These are phyloP conservation scores for Limonius californicus DNA, from an alignment of 1,140 invertebrate species.

Conservation along the genomic window DNA sequence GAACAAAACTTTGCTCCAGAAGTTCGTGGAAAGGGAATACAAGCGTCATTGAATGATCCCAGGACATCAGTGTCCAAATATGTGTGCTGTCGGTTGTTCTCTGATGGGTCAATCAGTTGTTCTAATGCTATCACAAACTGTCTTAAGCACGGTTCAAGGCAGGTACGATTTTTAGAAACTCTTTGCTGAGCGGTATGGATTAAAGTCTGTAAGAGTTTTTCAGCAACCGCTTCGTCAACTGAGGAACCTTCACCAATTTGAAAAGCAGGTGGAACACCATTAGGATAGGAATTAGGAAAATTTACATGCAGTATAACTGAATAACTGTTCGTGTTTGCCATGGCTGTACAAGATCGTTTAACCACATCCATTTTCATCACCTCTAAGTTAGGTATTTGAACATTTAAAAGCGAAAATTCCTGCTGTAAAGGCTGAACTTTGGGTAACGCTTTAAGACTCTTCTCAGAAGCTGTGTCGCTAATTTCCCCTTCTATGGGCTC, in stretches of 20 bases:
- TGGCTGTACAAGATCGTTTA: constrained; percentile 70
- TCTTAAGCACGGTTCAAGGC: constrained; percentile 74
- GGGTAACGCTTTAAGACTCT: constrained; percentile 20
- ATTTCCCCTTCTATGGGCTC: not conserved
- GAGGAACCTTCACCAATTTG: constrained; percentile 56
- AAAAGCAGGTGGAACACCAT: constrained; percentile 68
- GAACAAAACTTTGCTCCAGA: constrained; percentile 91
- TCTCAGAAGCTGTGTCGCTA: not conserved
- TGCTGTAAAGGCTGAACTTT: constrained; percentile 61
- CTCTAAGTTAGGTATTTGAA: constrained; percentile 81
- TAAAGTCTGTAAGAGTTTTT: constrained; percentile 65
- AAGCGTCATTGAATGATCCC: constrained; percentile 64
- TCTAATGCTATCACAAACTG: constrained; percentile 69
- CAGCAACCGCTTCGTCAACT: constrained; percentile 57
- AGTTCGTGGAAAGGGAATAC: constrained; percentile 90
- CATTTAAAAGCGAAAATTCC: constrained; percentile 83
- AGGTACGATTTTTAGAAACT: constrained; percentile 72
- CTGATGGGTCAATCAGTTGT: constrained; percentile 47
- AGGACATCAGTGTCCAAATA: constrained; percentile 46
- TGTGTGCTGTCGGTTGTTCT: constrained; percentile 34
- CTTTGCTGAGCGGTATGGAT: constrained; percentile 70
- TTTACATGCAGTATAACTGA: constrained; percentile 71
- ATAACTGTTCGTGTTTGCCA: constrained; percentile 67
- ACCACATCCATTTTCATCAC: constrained; percentile 68
- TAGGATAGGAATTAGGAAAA: constrained; percentile 77